phyloP scores from a whole-genome alignment of 2,113 vertebrate species.

The Sorex fumeus region DNA sequence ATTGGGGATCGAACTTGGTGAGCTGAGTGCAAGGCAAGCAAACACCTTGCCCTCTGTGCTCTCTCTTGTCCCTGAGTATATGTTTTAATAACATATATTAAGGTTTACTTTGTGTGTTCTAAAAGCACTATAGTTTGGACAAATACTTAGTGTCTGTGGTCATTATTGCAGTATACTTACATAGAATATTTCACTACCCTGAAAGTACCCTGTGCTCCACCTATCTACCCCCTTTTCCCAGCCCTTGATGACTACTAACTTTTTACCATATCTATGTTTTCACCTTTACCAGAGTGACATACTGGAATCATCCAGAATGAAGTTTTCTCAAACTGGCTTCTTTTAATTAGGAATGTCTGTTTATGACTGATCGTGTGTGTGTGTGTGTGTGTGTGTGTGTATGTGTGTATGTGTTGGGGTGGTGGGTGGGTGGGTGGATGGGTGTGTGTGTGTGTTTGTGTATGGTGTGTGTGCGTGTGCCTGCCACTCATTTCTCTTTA shows the following conservation, averaged over 20 bases:
- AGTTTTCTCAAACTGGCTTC: too few species aligned
- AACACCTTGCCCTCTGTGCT: too few species aligned
- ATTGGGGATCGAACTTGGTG: too few species aligned
- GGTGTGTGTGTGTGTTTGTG: background rate
- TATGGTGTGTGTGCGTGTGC: background rate
- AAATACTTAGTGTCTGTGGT: conserved; percentile 11
- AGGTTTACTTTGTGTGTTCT: conserved; percentile 52
- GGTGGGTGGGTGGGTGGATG: too few species aligned
- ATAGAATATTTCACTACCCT: conserved; percentile 1
- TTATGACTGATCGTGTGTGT: background rate
- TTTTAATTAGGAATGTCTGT: background rate
- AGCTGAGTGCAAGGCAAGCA: too few species aligned
- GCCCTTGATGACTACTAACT: background rate
- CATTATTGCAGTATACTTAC: background rate
- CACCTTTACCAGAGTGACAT: too few species aligned
- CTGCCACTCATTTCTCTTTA: conserved; percentile 42
- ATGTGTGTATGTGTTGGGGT: conserved; percentile 6
- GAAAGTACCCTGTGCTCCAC: background rate
- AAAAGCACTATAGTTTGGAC: conserved; percentile 15
- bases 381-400: background rate
- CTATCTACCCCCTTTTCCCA: background rate
- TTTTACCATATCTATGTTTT: background rate
- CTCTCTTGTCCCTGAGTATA: too few species aligned
- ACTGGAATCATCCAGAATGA: too few species aligned
- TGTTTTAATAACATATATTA: background rate